phyloP scores from a whole-genome alignment of 1,140 invertebrate species.

The Zaprionus lachaisei region DNA sequence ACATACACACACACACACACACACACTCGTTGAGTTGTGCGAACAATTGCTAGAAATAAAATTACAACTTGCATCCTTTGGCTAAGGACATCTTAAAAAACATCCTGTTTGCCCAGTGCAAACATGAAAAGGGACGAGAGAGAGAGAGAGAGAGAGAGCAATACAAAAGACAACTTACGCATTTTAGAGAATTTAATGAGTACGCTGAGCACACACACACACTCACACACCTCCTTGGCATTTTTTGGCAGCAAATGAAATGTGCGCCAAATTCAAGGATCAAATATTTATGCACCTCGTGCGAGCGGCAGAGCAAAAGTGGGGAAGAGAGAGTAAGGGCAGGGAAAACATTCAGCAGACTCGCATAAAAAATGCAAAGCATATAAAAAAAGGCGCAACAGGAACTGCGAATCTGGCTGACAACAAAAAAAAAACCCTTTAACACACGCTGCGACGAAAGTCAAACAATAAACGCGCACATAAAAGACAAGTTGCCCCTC shows the following conservation, averaged over 20 bases:
- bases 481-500: background rate
- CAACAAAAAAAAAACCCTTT: slow-evolving; percentile 35
- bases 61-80: slow-evolving; percentile 78
- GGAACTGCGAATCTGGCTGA: slow-evolving; percentile 27
- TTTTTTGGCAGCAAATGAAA: slow-evolving; percentile 15
- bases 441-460: slow-evolving; percentile 40
- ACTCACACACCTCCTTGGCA: background rate
- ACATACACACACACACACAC: slow-evolving; percentile 19
- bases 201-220: slow-evolving; percentile 3
- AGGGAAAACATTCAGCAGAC: slow-evolving; percentile 39
- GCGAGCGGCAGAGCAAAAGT: slow-evolving; percentile 15
- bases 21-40: slow-evolving; percentile 23
- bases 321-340: background rate
- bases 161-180: slow-evolving; percentile 50
- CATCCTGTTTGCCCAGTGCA: slow-evolving; percentile 70
- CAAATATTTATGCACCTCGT: slow-evolving; percentile 57
- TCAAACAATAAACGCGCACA: slow-evolving; percentile 17
- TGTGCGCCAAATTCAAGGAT: slow-evolving; percentile 43
- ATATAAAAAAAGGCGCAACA: slow-evolving; percentile 25
- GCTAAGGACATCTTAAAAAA: slow-evolving; percentile 51
- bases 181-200: slow-evolving; percentile 63
- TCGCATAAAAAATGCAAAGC: slow-evolving; percentile 56
- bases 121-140: slow-evolving; percentile 58
- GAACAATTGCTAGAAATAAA: slow-evolving; percentile 68
- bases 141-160: background rate